Conservation (phyloP, 2,888 invertebrate genomes). For the Chloromyia formosa region DNA sequence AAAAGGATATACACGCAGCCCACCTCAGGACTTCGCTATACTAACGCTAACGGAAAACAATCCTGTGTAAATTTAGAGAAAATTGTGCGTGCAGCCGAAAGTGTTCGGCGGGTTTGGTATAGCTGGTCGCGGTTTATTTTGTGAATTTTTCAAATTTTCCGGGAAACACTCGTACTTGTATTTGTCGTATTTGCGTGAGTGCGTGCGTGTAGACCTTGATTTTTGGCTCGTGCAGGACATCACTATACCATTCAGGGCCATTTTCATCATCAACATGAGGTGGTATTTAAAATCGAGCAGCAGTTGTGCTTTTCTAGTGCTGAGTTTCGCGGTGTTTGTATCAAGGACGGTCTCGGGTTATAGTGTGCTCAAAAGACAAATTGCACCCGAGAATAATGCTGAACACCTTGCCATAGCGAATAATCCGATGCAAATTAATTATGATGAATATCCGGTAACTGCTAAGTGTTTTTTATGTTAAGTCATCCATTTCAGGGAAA, state of each 20-base stretch:
- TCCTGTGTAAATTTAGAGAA: not conserved
- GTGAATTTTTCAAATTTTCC: not conserved
- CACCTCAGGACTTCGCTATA: not conserved
- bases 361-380: conserved; percentile 39
- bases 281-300: conserved; percentile 1
- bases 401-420: conserved; percentile 37
- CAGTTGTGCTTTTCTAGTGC: conserved; percentile 21
- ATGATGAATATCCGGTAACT: conserved; percentile 62
- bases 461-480: conserved; percentile 52
- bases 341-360: conserved; percentile 33
- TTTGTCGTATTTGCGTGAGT: too few relatives aligned
- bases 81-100: not conserved
- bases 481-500: too few relatives aligned
- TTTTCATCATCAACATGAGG: conserved; percentile 16
- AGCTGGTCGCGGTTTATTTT: not conserved
- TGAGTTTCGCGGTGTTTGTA: conserved; percentile 7
- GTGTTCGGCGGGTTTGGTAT: not conserved
- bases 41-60: not conserved
- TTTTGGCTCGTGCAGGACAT: too few relatives aligned
- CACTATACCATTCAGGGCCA: too few relatives aligned
- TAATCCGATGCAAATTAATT: conserved; percentile 53
- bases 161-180: too few relatives aligned
- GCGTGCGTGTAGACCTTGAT: too few relatives aligned
- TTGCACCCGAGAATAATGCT: conserved; percentile 45
- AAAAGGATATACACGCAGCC: not conserved